Evolutionary conservation across 1,140 invertebrate species (phyloP).

Genomic region (Streblospio benedicti): DNA sequence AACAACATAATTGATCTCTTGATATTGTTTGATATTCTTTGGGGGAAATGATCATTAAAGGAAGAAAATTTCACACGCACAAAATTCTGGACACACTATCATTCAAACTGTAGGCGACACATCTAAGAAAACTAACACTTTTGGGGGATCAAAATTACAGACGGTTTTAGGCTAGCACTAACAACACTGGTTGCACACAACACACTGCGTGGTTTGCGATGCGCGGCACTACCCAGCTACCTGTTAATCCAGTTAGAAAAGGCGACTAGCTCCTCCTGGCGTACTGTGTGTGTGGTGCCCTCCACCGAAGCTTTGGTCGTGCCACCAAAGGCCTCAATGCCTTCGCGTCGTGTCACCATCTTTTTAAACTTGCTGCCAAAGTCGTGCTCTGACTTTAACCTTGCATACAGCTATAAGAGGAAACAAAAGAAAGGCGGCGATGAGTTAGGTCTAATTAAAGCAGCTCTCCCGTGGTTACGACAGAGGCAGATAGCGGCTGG

Average conservation of each 20-base stretch:
- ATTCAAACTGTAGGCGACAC: no score
- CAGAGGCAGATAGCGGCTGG: no score
- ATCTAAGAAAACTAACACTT: no score
- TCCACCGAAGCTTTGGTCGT: conserved; percentile 91
- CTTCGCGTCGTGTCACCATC: conserved; percentile 84
- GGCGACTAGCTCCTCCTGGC: conserved; percentile 92
- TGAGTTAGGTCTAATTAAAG: no score
- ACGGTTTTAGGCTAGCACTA: no score
- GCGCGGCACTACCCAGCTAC: no score
- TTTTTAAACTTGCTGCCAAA: conserved; percentile 83
- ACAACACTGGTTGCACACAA: not conserved
- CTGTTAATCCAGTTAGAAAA: conserved; percentile 98
- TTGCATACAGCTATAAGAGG: conserved; percentile 63
- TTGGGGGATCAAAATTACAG: no score
- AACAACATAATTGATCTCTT: not conserved
- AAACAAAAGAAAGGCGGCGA: conserved; percentile 23
- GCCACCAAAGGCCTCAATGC: conserved; percentile 81
- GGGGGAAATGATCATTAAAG: no score
- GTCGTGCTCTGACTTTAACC: conserved; percentile 76
- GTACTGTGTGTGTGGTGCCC: conserved; percentile 61
- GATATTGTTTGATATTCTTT: no score
- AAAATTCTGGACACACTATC: no score
- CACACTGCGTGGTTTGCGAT: not conserved
- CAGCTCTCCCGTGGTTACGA: no score
- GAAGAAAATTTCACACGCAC: no score